These are phyloP conservation scores for Rhabditophanes sp. DNA, from an alignment of 2,888 invertebrate genomes.

Conservation along the genomic window DNA sequence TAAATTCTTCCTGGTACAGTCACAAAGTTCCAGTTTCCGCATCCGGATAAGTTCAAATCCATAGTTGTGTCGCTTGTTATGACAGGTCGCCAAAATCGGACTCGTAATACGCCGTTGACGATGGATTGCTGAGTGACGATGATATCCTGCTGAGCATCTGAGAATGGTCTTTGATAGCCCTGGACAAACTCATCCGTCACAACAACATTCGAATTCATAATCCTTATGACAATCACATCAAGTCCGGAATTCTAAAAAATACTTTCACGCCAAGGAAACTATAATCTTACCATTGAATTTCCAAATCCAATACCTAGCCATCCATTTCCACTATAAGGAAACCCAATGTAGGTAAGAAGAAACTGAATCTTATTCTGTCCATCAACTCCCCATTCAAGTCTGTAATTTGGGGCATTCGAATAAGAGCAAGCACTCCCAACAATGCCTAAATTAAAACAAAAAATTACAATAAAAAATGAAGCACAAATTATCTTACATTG, in stretches of 20 bases:
- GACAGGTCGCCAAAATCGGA: slow-evolving; percentile 13
- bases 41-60: slow-evolving; percentile 10
- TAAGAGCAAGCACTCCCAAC: no score
- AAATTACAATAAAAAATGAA: no score
- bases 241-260: slow-evolving; percentile 25
- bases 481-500: no score
- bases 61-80: slow-evolving; percentile 6
- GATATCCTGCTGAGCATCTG: slow-evolving; percentile 19
- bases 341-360: slow-evolving; percentile 20
- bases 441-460: no score
- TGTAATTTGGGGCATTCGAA: slow-evolving; percentile 9
- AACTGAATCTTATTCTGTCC: slow-evolving; percentile 18
- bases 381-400: slow-evolving; percentile 13
- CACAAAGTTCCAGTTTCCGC: slow-evolving; percentile 16
- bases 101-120: slow-evolving; percentile 11
- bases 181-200: slow-evolving; percentile 36
- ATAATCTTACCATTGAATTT: slow-evolving; percentile 25
- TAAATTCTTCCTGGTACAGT: slow-evolving; percentile 10
- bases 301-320: slow-evolving; percentile 38
- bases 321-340: slow-evolving; percentile 14
- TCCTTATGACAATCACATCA: slow-evolving; percentile 28
- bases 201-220: slow-evolving; percentile 25
- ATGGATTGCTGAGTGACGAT: slow-evolving; percentile 3
- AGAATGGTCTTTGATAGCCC: slow-evolving; percentile 25
- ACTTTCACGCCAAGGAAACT: slow-evolving; percentile 6